Evolutionary conservation across 1,140 invertebrate genomes (phyloP).

Genomic region (Lucilia sericata): DNA sequence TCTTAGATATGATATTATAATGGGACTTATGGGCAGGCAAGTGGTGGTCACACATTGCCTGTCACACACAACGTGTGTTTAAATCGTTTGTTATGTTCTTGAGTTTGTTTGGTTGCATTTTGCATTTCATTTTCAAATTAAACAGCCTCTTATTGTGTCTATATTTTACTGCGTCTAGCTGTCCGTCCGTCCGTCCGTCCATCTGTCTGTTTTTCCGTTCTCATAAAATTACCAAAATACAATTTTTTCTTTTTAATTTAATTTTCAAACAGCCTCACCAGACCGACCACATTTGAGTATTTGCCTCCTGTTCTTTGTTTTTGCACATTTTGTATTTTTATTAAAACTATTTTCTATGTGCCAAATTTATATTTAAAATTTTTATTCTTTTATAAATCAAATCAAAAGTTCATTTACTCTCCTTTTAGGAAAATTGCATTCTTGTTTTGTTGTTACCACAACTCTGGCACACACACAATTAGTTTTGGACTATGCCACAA

Average conservation of each 20-base stretch:
- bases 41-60: conserved; percentile 25
- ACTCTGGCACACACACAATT: neutral
- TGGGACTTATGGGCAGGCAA: conserved; percentile 28
- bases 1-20: conserved; percentile 37
- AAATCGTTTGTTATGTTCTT: neutral
- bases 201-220: neutral
- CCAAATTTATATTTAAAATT: neutral
- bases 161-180: neutral
- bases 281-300: neutral
- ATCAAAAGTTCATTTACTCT: conserved; percentile 26
- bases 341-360: conserved; percentile 9
- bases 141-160: conserved; percentile 31
- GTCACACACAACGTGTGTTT: neutral
- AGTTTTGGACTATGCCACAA: neutral
- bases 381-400: neutral
- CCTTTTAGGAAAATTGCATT: neutral
- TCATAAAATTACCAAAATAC: neutral
- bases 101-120: neutral
- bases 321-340: neutral
- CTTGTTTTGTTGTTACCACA: neutral
- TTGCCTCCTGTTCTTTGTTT: conserved; percentile 13
- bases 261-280: neutral
- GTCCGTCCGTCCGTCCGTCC: conserved; percentile 18
- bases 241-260: neutral
- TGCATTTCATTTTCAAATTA: neutral